Percentiles rank a stretch among this genome's conserved stretches.
phyloP scores from a whole-genome alignment of 2,797 vertebrate genomes.

The Cephalopachus bancanus region DNA sequence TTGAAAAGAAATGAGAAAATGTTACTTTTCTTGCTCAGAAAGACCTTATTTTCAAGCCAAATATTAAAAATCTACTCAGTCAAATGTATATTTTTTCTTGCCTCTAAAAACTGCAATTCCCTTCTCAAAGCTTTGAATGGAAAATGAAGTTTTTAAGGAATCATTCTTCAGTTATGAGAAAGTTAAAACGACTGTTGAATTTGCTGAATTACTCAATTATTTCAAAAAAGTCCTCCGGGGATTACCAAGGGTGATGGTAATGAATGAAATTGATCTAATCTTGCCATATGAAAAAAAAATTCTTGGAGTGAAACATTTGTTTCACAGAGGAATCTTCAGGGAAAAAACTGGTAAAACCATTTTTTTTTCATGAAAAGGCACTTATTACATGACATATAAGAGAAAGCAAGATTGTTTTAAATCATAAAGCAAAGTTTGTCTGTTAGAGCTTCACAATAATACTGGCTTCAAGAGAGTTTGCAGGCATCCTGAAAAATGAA shows the following conservation, averaged over 20 bases:
- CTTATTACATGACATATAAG: constrained; percentile 77
- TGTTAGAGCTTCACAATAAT: constrained; percentile 20
- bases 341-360: constrained; percentile 79
- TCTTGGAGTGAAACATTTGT: constrained; percentile 75
- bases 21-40: constrained; percentile 24
- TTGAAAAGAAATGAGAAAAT: constrained; percentile 36
- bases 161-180: constrained; percentile 75
- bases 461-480: constrained; percentile 8
- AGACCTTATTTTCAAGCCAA: constrained; percentile 56
- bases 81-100: constrained; percentile 46
- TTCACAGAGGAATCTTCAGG: constrained; percentile 79
- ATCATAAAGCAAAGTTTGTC: constrained; percentile 68
- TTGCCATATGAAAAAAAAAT: constrained; percentile 80
- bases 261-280: constrained; percentile 80
- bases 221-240: constrained; percentile 63
- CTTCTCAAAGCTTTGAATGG: constrained; percentile 61
- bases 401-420: constrained; percentile 58
- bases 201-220: constrained; percentile 82
- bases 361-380: constrained; percentile 76
- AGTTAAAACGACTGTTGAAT: constrained; percentile 78
- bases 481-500: constrained; percentile 53
- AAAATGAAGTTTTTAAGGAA: constrained; percentile 72
- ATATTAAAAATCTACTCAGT: constrained; percentile 69
- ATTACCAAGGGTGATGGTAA: constrained; percentile 74
- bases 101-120: constrained; percentile 63